These are phyloP conservation scores for Caenorhabditis briggsae DNA, from an alignment of 1,140 invertebrate species.

Conservation along the genomic window DNA sequence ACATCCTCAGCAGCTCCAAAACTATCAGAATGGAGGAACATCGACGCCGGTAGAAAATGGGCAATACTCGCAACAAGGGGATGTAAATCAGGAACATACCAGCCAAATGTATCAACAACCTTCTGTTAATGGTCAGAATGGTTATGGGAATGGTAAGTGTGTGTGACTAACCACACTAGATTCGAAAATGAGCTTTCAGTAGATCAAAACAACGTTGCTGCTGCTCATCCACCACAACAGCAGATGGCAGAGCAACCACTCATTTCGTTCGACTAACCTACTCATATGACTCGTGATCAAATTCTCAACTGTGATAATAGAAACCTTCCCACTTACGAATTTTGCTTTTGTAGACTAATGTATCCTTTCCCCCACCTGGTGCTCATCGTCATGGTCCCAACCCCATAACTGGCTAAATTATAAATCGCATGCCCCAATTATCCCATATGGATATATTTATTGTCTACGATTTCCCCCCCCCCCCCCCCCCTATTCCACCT, in stretches of 20 bases:
- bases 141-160: neutral
- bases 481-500: neutral
- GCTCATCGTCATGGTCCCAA: neutral
- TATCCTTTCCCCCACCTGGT: neutral
- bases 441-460: slow-evolving; percentile 8
- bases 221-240: slow-evolving; percentile 15
- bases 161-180: neutral
- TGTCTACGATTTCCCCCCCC: slow-evolving; percentile 13
- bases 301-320: slow-evolving; percentile 21
- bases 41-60: neutral
- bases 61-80: neutral
- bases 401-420: neutral
- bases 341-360: neutral
- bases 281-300: neutral
- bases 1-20: slow-evolving; percentile 3
- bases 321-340: neutral
- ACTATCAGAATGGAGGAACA: slow-evolving; percentile 42
- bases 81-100: slow-evolving; percentile 9
- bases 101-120: slow-evolving; percentile 4
- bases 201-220: slow-evolving; percentile 4
- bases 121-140: neutral
- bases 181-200: neutral
- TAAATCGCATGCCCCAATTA: neutral
- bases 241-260: slow-evolving; percentile 21
- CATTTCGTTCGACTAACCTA: slow-evolving; percentile 31